phyloP scores from a whole-genome alignment of 2,888 invertebrate species.

The Abrostola triplasia region DNA sequence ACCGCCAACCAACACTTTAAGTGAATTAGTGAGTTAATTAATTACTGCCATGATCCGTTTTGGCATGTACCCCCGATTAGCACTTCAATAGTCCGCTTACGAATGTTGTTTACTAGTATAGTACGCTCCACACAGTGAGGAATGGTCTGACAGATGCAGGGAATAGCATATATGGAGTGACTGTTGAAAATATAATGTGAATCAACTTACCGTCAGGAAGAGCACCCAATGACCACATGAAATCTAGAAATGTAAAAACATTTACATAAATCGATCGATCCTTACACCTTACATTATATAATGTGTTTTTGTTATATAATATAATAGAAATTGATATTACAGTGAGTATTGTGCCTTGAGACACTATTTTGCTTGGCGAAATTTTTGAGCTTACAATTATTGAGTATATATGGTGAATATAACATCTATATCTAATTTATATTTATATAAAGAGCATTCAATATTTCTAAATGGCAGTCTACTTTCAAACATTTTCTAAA shows the following conservation, averaged over 20 bases:
- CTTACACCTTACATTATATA: conserved; percentile 81
- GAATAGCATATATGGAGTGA: conserved; percentile 71
- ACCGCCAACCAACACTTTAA: conserved; percentile 70
- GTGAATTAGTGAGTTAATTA: conserved; percentile 72
- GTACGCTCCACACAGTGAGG: conserved; percentile 53
- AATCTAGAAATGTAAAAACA: conserved; percentile 94
- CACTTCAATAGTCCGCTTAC: conserved; percentile 59
- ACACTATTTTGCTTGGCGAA: conserved; percentile 89
- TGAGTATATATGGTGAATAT: conserved; percentile 70
- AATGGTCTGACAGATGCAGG: conserved; percentile 74
- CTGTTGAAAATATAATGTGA: conserved; percentile 77
- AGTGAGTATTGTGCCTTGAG: conserved; percentile 79
- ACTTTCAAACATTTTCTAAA: conserved; percentile 75
- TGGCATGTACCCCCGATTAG: conserved; percentile 68
- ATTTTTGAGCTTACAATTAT: conserved; percentile 71
- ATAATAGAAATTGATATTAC: conserved; percentile 64
- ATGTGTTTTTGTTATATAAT: conserved; percentile 69
- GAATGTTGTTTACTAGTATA: conserved; percentile 42
- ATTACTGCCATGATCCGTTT: conserved; percentile 70
- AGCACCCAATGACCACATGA: conserved; percentile 99
- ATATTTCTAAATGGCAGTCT: conserved; percentile 73
- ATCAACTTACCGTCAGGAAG: conserved; percentile 97
- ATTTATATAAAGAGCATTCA: conserved; percentile 74
- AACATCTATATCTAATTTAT: conserved; percentile 69
- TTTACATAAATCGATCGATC: conserved; percentile 88